Evolutionary conservation across 2,888 invertebrate genomes (phyloP).

Genomic region (Cheiracanthium punctorium): DNA sequence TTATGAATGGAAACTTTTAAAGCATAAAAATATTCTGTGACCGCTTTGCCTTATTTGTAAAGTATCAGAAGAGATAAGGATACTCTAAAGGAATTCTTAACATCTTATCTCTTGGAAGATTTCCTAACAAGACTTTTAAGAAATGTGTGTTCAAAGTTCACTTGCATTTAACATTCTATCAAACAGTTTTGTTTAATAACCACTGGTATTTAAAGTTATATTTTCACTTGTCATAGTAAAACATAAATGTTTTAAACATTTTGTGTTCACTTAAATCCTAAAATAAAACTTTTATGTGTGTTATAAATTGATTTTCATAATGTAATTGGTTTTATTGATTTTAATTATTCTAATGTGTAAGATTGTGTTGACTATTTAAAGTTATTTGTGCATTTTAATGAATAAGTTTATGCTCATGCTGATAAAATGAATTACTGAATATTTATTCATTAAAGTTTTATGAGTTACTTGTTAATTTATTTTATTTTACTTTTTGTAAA

Average conservation of each 20-base stretch:
- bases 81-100: constrained; percentile 28
- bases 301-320: background rate
- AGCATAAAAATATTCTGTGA: background rate
- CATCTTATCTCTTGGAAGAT: constrained; percentile 35
- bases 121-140: constrained; percentile 47
- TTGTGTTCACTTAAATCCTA: background rate
- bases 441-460: too few relatives aligned
- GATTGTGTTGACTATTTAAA: too few relatives aligned
- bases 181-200: background rate
- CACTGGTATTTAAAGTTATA: background rate
- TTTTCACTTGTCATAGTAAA: background rate
- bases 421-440: too few relatives aligned
- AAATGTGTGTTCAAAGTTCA: constrained; percentile 46
- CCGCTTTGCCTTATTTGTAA: background rate
- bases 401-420: too few relatives aligned
- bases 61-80: constrained; percentile 35
- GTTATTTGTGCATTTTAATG: too few relatives aligned
- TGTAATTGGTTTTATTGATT: too few relatives aligned
- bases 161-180: background rate
- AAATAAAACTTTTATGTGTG: background rate
- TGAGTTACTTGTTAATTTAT: too few relatives aligned
- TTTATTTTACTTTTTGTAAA: too few relatives aligned
- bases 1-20: background rate
- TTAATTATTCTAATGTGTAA: too few relatives aligned
- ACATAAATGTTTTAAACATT: background rate